Evolutionary conservation across 2,888 invertebrate genomes (phyloP), one percentile per base, ranked within the genome.

Genomic region (Masnerella sp.): DNA sequence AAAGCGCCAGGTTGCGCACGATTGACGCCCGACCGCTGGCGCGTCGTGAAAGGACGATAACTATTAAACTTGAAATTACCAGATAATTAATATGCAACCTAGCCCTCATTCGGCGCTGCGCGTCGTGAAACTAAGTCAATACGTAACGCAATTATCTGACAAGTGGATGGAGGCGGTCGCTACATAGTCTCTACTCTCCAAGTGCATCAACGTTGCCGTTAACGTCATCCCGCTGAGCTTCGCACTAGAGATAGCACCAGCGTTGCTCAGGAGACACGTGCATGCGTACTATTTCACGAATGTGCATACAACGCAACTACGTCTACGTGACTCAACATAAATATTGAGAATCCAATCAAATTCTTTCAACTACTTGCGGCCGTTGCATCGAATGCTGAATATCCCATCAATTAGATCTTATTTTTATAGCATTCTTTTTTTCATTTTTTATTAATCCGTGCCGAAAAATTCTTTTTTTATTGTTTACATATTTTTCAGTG

Each of bases 101-200:
- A 49, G 74, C 47, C 69, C 51, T 71, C 59, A 74, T 68, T 59
- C 47, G 51, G 70, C 58, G 58, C 62, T 45, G 59, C 62, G 40
- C 69, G 49, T 68, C 58, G 42, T 40, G 77, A 79, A 84, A 83
- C 83, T 82, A 81, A 84, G 84, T 85, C 85, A 83, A 85, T 84
- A 82, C 78, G 79, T 84, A 85, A 85, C 78, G 78, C 79, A 83
- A 85, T 85, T 85, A 85, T 78, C 76, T 74, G 80, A 79, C 83
- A 81, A 83, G 80, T 80, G 81, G 80, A 80, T 78, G 80, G 78
- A 74, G 78, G 72, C 51, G 34, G 75, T 72, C 76, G 74, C 76
- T 65, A 62, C 59, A 15, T 38, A 49, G 47, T 51, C 52, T 59
- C 42, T 43, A 28, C 76, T 54, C 73, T 67, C 59, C 76, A 56